Evolutionary conservation across 2,113 vertebrate species (phyloP).

Genomic region (Podarcis raffonei): DNA sequence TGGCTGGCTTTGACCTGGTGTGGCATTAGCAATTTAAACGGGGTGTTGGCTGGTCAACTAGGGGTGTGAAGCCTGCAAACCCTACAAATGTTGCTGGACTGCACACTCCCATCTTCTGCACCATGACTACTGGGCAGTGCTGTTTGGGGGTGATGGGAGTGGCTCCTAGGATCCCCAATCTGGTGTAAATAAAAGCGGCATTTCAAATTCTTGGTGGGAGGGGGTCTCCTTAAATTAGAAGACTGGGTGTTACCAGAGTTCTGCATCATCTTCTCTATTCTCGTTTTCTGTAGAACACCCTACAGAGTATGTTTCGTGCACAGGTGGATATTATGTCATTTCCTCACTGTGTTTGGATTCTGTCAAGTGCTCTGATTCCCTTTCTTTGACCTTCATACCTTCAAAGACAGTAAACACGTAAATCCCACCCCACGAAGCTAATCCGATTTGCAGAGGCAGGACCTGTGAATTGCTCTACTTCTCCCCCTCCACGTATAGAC

Average conservation of each 20-base stretch:
- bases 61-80: too few relatives aligned
- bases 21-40: background rate
- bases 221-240: background rate
- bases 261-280: too few relatives aligned
- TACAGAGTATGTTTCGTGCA: background rate
- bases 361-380: constrained; percentile 44
- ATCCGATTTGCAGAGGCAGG: constrained; percentile 72
- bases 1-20: background rate
- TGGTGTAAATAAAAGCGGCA: background rate
- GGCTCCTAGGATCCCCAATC: too few relatives aligned
- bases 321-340: background rate
- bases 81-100: too few relatives aligned
- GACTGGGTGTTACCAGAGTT: too few relatives aligned
- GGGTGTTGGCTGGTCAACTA: background rate
- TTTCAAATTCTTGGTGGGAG: background rate
- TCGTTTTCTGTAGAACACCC: background rate
- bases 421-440: constrained; percentile 66
- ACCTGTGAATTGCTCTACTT: constrained; percentile 58
- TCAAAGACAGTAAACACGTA: constrained; percentile 57
- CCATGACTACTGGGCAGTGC: too few relatives aligned
- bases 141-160: too few relatives aligned
- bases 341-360: background rate
- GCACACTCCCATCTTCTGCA: too few relatives aligned
- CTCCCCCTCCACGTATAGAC: constrained; percentile 11
- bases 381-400: constrained; percentile 76